Evolutionary conservation across 1,140 invertebrate genomes (phyloP).

Genomic region (Drosophila littoralis): DNA sequence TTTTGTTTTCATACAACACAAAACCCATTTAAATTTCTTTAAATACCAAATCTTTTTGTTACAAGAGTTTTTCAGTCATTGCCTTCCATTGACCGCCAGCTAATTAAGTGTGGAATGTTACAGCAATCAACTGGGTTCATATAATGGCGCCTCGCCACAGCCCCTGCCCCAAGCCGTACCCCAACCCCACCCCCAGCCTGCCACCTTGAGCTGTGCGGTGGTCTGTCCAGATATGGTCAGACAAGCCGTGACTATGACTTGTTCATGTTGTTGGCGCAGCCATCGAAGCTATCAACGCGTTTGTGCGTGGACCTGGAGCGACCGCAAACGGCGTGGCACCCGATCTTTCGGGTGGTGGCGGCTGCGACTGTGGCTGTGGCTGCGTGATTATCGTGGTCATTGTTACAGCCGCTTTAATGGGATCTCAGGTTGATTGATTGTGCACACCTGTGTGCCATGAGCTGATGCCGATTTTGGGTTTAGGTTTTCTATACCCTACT

Average conservation of each 20-base stretch:
- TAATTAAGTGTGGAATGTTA: slow-evolving; percentile 79
- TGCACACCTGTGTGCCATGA: slow-evolving; percentile 73
- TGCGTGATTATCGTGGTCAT: slow-evolving; percentile 76
- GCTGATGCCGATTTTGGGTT: slow-evolving; percentile 54
- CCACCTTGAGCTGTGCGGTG: slow-evolving; percentile 25
- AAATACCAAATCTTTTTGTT: not conserved
- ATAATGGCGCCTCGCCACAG: slow-evolving; percentile 25
- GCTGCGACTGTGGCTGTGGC: not conserved
- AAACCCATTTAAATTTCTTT: not conserved
- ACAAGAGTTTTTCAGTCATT: slow-evolving; percentile 9
- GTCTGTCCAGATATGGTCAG: slow-evolving; percentile 58
- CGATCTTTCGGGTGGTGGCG: not conserved
- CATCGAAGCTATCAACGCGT: slow-evolving; percentile 59
- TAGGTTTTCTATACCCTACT: slow-evolving; percentile 9
- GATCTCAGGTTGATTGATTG: slow-evolving; percentile 82
- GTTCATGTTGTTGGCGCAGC: slow-evolving; percentile 13
- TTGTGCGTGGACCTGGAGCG: slow-evolving; percentile 62
- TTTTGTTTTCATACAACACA: no score
- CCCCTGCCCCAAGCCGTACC: not conserved
- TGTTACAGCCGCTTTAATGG: slow-evolving; percentile 76
- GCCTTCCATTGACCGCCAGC: slow-evolving; percentile 23
- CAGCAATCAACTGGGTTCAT: slow-evolving; percentile 60
- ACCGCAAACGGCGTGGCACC: slow-evolving; percentile 4
- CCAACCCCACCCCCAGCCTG: not conserved
- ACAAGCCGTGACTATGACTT: slow-evolving; percentile 13